Percentiles rank a stretch among this genome's conserved stretches.
Conservation (phyloP, 2,113 vertebrate genomes). For the Ranitomeya variabilis region DNA sequence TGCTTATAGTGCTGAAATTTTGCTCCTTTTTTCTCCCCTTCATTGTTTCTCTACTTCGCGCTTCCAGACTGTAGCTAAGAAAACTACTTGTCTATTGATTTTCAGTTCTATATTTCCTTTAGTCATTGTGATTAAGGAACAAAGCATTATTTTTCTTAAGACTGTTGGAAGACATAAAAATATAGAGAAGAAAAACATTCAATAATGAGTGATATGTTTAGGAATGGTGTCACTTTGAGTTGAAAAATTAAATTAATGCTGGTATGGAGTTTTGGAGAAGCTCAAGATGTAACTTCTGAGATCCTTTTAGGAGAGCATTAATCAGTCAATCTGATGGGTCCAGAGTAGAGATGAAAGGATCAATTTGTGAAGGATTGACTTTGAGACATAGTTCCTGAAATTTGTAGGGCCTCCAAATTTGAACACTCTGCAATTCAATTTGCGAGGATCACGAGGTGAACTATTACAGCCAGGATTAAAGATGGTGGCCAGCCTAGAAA, state of each 20-base stretch:
- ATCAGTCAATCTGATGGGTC: too few species aligned
- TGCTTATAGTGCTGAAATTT: background rate
- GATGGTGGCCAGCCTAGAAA: too few species aligned
- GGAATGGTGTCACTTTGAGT: background rate
- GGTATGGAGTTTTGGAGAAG: background rate
- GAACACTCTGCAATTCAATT: too few species aligned
- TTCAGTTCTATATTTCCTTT: background rate
- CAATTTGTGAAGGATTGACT: too few species aligned
- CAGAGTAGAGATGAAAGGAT: too few species aligned
- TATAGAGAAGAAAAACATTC: background rate
- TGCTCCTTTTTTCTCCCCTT: background rate
- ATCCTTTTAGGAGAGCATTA: background rate
- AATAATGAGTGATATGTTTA: background rate
- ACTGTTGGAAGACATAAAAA: background rate
- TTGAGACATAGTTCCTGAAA: too few species aligned
- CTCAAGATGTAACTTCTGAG: background rate
- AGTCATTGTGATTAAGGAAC: background rate
- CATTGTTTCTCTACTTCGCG: background rate
- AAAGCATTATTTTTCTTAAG: background rate
- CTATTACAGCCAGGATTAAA: too few species aligned
- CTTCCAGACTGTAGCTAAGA: background rate
- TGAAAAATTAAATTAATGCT: background rate
- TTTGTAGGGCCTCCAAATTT: too few species aligned
- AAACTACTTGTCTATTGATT: background rate
- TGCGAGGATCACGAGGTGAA: too few species aligned